Evolutionary conservation across 2,888 invertebrate species (phyloP).

Genomic region (Sinohyriopsis cumingii): DNA sequence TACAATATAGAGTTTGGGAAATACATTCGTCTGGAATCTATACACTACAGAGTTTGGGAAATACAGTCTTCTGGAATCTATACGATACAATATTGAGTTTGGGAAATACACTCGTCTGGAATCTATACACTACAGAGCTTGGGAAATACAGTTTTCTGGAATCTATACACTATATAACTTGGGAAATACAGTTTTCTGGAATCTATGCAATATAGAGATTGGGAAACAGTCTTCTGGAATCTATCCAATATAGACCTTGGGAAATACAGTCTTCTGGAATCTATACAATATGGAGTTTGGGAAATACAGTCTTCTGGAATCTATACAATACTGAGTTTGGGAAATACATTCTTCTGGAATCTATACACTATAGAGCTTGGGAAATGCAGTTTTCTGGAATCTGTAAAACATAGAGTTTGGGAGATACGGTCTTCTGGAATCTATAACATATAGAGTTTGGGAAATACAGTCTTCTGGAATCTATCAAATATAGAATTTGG

Average conservation of each 20-base stretch:
- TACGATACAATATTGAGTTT: slow-evolving; percentile 6
- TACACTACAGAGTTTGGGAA: background rate
- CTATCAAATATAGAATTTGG: too few relatives aligned
- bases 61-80: slow-evolving; percentile 83
- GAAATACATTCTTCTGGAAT: slow-evolving; percentile 79
- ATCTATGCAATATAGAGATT: background rate
- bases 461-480: too few relatives aligned
- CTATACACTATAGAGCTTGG: slow-evolving; percentile 72
- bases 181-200: too few relatives aligned
- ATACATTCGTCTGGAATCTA: slow-evolving; percentile 82
- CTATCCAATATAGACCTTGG: too few relatives aligned
- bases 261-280: slow-evolving; percentile 79
- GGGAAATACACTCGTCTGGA: slow-evolving; percentile 77
- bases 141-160: too few relatives aligned
- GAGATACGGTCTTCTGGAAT: too few relatives aligned
- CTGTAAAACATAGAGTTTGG: slow-evolving; percentile 63
- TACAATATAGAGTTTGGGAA: too few relatives aligned
- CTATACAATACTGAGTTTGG: slow-evolving; percentile 73
- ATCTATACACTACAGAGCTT: slow-evolving; percentile 75
- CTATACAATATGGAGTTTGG: slow-evolving; percentile 72
- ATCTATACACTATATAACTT: slow-evolving; percentile 62
- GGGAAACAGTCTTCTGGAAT: too few relatives aligned
- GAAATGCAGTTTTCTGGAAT: too few relatives aligned
- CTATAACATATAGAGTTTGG: background rate
- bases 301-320: slow-evolving; percentile 79